Percentiles rank a stretch among this genome's conserved stretches.
phyloP scores from a whole-genome alignment of 2,113 vertebrate genomes.

The Leucoraja erinaceus region DNA sequence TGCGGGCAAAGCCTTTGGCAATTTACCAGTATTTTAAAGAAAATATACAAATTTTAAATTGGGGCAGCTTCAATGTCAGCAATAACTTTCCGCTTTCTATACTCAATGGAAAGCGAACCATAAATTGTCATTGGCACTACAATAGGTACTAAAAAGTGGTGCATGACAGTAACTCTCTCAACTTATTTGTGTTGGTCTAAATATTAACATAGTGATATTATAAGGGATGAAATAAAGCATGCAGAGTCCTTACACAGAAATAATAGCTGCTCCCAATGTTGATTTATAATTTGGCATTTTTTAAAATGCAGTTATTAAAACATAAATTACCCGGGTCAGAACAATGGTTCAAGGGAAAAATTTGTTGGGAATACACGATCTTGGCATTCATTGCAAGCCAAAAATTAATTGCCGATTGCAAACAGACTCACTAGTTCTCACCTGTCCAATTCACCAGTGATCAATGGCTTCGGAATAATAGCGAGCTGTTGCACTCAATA shows the following conservation, averaged over 20 bases:
- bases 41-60: neutral
- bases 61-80: neutral
- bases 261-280: neutral
- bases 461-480: neutral
- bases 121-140: neutral
- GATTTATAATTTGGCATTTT: neutral
- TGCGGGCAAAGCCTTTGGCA: neutral
- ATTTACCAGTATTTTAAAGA: neutral
- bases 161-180: constrained; percentile 8
- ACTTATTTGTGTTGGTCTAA: constrained; percentile 27
- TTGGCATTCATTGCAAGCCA: constrained; percentile 5
- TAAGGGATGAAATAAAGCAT: constrained; percentile 11
- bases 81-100: constrained; percentile 13
- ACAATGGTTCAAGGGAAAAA: neutral
- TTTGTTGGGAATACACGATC: neutral
- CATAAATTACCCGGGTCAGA: neutral
- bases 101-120: neutral
- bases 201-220: constrained; percentile 21
- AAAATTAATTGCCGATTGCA: neutral
- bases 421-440: neutral
- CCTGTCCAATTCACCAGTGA: neutral
- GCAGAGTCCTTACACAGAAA: neutral
- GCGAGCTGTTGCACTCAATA: neutral
- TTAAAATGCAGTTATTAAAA: constrained; percentile 1
- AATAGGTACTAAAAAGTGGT: neutral